Conservation (phyloP, 2,888 invertebrate genomes). For the Cerceris rybyensis region DNA sequence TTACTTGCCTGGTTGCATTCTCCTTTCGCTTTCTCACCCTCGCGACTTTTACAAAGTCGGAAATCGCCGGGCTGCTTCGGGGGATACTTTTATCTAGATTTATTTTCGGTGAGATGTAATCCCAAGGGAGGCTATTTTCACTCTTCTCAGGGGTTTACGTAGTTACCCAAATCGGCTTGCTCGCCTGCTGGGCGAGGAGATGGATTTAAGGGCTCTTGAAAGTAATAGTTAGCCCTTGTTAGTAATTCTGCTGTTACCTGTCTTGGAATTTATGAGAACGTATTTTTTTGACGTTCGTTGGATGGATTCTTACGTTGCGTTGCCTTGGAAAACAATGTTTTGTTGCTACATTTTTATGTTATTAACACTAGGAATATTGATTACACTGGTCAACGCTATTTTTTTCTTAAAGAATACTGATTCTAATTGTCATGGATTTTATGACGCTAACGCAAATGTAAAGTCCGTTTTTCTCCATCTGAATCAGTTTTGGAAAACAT, state of each 20-base stretch:
- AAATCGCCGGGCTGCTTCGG: constrained; percentile 13
- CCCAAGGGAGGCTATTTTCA: constrained; percentile 17
- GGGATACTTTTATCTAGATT: constrained; percentile 56
- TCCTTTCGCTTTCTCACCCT: constrained; percentile 26
- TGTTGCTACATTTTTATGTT: neutral
- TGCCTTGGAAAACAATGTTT: too few relatives aligned
- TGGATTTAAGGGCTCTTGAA: constrained; percentile 7
- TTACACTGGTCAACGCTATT: neutral
- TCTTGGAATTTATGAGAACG: too few relatives aligned
- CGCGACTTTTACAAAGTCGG: constrained; percentile 15
- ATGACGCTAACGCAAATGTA: too few relatives aligned
- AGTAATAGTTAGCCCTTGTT: constrained; percentile 10
- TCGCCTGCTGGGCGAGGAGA: constrained; percentile 7
- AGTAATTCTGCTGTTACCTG: neutral
- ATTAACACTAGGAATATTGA: neutral
- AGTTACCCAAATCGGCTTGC: constrained; percentile 52
- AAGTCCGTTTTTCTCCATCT: too few relatives aligned
- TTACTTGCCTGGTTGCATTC: constrained; percentile 40
- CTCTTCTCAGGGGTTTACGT: constrained; percentile 17
- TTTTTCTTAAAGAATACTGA: neutral
- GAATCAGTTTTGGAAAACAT: too few relatives aligned
- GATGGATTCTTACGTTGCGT: too few relatives aligned
- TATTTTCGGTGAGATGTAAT: constrained; percentile 46
- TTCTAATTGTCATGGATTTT: too few relatives aligned
- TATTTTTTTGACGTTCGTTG: too few relatives aligned